Conservation (phyloP, 2,113 vertebrate species). For the Mesembrinibis cayennensis region DNA sequence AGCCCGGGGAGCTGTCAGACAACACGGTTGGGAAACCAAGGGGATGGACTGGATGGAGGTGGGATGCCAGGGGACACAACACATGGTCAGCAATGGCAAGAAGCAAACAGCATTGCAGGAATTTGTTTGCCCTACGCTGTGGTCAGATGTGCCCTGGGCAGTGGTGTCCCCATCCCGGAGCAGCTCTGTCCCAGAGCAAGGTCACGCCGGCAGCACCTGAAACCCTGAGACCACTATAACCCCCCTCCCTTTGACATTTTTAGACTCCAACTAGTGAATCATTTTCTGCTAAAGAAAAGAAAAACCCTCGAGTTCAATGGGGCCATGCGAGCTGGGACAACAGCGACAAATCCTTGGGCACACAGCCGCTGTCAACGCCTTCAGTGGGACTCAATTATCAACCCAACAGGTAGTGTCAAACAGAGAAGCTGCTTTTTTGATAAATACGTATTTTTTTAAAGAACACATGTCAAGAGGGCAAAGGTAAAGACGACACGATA, state of each 20-base stretch:
- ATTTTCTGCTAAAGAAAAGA: not conserved
- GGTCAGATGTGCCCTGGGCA: not conserved
- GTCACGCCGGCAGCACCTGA: not conserved
- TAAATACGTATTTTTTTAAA: not conserved
- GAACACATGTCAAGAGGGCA: not conserved
- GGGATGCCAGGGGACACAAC: not conserved
- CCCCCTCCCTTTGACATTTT: not conserved
- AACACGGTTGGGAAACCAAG: not conserved
- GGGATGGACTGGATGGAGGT: not conserved
- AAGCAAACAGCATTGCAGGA: not conserved
- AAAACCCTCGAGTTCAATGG: fast-evolving
- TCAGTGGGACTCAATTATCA: not conserved
- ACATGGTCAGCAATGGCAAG: fast-evolving
- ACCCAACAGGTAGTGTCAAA: not conserved
- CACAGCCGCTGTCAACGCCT: fast-evolving
- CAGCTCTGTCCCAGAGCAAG: not conserved
- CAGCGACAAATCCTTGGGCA: fast-evolving
- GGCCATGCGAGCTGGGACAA: not conserved
- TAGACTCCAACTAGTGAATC: not conserved
- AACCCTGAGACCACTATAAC: not conserved
- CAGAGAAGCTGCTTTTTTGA: not conserved
- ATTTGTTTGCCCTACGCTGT: not conserved
- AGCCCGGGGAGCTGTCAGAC: not conserved
- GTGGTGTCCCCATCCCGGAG: not conserved
- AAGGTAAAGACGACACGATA: not conserved